Base-by-base conservation (phyloP, 2,888 invertebrate species). In the Pseudococcus jackbeardsleyi region DNA sequence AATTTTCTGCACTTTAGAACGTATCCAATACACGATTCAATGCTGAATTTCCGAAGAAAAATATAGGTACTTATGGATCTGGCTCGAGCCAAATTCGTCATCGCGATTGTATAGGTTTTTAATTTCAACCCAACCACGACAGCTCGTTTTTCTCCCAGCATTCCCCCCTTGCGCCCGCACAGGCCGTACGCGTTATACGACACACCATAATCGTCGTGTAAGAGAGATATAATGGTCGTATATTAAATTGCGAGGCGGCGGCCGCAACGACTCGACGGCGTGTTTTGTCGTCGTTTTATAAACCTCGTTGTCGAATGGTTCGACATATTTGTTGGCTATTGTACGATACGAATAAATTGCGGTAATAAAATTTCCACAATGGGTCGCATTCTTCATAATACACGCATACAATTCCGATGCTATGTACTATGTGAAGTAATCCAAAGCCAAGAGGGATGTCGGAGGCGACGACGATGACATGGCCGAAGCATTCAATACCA, bases 351-450 rank as follows among this genome's bases (percentile, higher is more conserved):
- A 33, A 72, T 72, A 72, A 72, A 72, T 72, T 72, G 68, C 68
- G 68, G 68, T 72, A 72, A 72, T 72, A 72, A 72, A 72, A 72
- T 72, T 72, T 72, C 68, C 26, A 72, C 68, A 26, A 72, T 72
- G 68, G 68, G 26, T 72, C 26, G 68, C 68, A 72, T 72, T 72
- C 68, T 72, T 72, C 68, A 72, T 72, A 72, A 72, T 72, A 72
- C 68, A 33, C 68, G 68, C 68, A 72, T 33, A 72, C 68, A 72
- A 22, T 26, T 26, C 26, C 12, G 33, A 22, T 64, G 64, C 22
- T 33, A 33, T 33, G 59, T 59, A 59, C 19, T 50, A 50, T 50
- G 59, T 19, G 59, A 59, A 59, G 6, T 59, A 59, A 59, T 59
- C 59, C 59, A 12, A 17, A 59, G 1, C 9, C 9, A 59, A 7